Base-by-base conservation (phyloP, 2,113 vertebrate species). In the Zingel zingel region DNA sequence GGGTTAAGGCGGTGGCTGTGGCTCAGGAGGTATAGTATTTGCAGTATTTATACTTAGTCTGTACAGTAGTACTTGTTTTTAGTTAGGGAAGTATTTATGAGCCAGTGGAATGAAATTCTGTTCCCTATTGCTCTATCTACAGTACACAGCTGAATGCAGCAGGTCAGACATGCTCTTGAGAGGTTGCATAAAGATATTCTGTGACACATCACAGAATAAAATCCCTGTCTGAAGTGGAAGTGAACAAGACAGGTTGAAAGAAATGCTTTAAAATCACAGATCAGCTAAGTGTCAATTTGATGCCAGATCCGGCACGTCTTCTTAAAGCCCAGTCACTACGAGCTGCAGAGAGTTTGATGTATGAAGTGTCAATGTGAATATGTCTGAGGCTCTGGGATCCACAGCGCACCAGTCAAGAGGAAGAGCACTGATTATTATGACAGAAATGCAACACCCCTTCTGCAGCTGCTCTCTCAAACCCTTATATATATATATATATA, bases 401-500 rank as follows among this genome's bases (percentile, higher is more conserved):
- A 27, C 13, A 7, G 30, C 68, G 75, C 75, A 47, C 43, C 76
- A 69, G 74, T 53, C n/a, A 48, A 51, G 66, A 87, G 27, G 61
- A 66, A 27, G 48, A 54, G 77, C 50, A 66, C 18, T 36, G 66
- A 74, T 69, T 81, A 59, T 73, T 16, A 83, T 79, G 36, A 72
- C 62, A 67, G 57, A 70, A 25, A 77, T 14, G 23, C 56, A 65
- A 76, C 71, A 82, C 27, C 71, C 27, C 56, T 43, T 58, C 77
- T 59, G 64, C 83, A 82, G 76, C 82, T 88, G 74, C 62, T 75
- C 43, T 23, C 11, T 81, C 77, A 83, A 66, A 79, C 65, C 30
- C 19, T 5, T 53, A 30, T 30, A 30, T 30, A 30, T 30, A 1
- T 30, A 30, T 30, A 30, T 30, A 30, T 30, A 30, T 30, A 30